phyloP scores from a whole-genome alignment of 2,797 vertebrate species.

The Carcharodon carcharias region DNA sequence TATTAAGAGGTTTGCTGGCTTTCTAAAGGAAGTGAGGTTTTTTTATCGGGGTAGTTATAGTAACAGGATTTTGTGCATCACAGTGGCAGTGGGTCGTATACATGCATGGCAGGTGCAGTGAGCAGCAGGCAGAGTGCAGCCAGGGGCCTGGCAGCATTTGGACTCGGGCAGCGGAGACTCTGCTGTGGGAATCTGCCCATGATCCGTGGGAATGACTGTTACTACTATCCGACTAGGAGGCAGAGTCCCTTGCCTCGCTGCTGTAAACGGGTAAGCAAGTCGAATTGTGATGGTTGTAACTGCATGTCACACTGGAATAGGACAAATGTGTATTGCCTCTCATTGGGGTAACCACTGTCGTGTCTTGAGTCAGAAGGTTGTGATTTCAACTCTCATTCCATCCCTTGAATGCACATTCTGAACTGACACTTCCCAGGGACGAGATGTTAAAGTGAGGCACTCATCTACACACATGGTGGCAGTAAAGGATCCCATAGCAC shows the following conservation, averaged over 20 bases:
- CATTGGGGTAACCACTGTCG: background rate
- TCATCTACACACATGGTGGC: too few species aligned
- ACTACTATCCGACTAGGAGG: background rate
- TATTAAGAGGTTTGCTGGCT: background rate
- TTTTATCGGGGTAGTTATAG: background rate
- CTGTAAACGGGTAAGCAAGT: background rate
- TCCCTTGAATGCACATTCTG: background rate
- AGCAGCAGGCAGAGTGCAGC: slow-evolving; percentile 15
- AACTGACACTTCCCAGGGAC: background rate
- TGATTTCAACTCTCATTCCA: background rate
- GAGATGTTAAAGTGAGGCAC: background rate
- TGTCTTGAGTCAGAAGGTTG: background rate
- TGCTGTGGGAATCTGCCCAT: background rate
- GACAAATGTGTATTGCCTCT: too few species aligned
- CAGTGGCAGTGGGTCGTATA: background rate
- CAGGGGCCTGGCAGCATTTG: background rate
- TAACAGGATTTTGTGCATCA: background rate
- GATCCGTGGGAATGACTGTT: background rate
- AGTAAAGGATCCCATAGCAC: background rate
- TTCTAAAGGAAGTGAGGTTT: background rate
- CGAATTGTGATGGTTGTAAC: background rate
- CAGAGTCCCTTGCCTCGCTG: too few species aligned
- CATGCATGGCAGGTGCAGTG: slow-evolving; percentile 5
- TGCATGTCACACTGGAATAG: background rate
- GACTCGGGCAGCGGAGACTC: background rate